Percentiles rank a stretch among this genome's conserved stretches.
Evolutionary conservation across 2,113 vertebrate genomes (phyloP).

Genomic region (Chamaetylas fuelleborni): DNA sequence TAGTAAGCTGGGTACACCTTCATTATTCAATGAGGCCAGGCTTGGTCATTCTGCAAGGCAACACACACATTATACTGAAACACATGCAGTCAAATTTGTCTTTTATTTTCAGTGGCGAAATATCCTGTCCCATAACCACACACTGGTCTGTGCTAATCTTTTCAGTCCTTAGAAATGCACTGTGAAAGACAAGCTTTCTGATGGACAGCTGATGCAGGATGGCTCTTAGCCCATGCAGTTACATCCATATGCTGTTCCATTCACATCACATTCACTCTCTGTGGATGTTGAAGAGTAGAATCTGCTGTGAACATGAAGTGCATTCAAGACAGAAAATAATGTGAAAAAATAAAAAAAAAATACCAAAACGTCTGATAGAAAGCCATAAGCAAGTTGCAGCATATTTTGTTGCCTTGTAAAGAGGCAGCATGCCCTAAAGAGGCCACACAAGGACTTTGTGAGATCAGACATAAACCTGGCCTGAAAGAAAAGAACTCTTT

Average conservation of each 20-base stretch:
- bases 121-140: background rate
- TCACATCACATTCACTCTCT: background rate
- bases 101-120: background rate
- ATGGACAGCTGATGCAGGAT: background rate
- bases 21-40: background rate
- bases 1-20: background rate
- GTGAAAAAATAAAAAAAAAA: no score
- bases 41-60: fast-evolving
- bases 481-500: background rate
- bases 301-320: background rate
- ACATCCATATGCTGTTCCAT: background rate
- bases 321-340: background rate
- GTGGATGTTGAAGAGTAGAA: background rate
- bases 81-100: background rate
- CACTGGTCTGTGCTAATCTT: fast-evolving
- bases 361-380: background rate
- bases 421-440: background rate
- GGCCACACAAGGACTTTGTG: background rate
- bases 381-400: background rate
- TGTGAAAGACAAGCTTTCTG: background rate
- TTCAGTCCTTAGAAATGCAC: background rate
- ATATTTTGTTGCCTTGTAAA: background rate
- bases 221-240: background rate
- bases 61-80: background rate
- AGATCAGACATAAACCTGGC: background rate